A percentile compares a stretch with the other conserved stretches of the same genome.
Evolutionary conservation across 2,888 invertebrate species (phyloP).

Genomic region (Leucophenga maculata): DNA sequence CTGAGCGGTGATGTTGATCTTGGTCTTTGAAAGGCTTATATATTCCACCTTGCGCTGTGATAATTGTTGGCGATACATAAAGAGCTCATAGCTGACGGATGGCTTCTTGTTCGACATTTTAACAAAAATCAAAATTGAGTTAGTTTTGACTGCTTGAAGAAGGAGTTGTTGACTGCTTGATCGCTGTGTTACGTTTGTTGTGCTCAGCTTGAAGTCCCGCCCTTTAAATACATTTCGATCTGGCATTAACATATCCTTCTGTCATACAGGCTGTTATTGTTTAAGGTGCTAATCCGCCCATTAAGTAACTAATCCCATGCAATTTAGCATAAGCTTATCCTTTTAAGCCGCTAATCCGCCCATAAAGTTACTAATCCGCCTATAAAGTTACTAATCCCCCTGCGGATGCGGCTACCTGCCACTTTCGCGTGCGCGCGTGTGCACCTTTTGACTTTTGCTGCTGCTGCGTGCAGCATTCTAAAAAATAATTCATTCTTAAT

Average conservation of each 20-base stretch:
- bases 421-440: not conserved
- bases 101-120: conserved; percentile 42
- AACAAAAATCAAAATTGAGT: conserved; percentile 1
- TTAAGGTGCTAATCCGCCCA: too few species aligned
- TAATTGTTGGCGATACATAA: conserved; percentile 54
- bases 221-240: too few species aligned
- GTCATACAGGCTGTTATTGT: too few species aligned
- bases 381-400: too few species aligned
- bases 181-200: too few species aligned
- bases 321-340: too few species aligned
- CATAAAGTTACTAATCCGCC: too few species aligned
- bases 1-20: conserved; percentile 56
- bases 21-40: conserved; percentile 53
- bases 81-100: conserved; percentile 56
- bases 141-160: too few species aligned
- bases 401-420: conserved; percentile 22
- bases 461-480: conserved; percentile 41
- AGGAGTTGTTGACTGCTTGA: too few species aligned
- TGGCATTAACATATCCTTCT: too few species aligned
- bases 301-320: not conserved
- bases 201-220: too few species aligned
- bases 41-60: conserved; percentile 52
- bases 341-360: too few species aligned
- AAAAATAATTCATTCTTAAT: conserved; percentile 66
- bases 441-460: conserved; percentile 47